A percentile compares a stretch with the other conserved stretches of the same genome.
Conservation (phyloP, 2,888 invertebrate genomes). For the Trachelus troglodyta region DNA sequence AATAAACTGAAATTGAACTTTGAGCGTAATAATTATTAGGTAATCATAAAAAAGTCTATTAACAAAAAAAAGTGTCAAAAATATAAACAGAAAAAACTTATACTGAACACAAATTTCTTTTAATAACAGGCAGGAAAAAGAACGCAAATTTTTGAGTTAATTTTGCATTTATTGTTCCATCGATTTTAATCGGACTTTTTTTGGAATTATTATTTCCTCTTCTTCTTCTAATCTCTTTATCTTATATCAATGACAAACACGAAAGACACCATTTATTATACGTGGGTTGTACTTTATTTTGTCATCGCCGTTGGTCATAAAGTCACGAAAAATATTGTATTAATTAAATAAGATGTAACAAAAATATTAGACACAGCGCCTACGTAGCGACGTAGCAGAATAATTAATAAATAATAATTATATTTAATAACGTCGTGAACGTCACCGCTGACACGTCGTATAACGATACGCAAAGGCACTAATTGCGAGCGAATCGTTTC, state of each 20-base stretch:
- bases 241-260: not conserved
- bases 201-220: too few species aligned
- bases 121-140: too few species aligned
- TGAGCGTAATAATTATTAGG: not conserved
- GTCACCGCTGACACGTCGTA: not conserved
- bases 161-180: too few species aligned
- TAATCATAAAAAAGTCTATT: too few species aligned
- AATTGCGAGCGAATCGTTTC: not conserved
- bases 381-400: not conserved
- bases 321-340: not conserved
- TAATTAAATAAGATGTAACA: not conserved
- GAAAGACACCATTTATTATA: not conserved
- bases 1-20: not conserved
- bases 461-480: not conserved
- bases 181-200: too few species aligned
- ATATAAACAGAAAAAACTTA: too few species aligned
- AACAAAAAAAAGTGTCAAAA: too few species aligned
- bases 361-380: not conserved
- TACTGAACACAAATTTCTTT: too few species aligned
- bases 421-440: not conserved
- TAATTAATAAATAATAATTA: slow-evolving; percentile 5
- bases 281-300: slow-evolving; percentile 2
- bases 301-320: not conserved
- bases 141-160: too few species aligned
- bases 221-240: too few species aligned